Evolutionary conservation across 1,140 invertebrate species (phyloP).

Genomic region (Micrasema minimum): DNA sequence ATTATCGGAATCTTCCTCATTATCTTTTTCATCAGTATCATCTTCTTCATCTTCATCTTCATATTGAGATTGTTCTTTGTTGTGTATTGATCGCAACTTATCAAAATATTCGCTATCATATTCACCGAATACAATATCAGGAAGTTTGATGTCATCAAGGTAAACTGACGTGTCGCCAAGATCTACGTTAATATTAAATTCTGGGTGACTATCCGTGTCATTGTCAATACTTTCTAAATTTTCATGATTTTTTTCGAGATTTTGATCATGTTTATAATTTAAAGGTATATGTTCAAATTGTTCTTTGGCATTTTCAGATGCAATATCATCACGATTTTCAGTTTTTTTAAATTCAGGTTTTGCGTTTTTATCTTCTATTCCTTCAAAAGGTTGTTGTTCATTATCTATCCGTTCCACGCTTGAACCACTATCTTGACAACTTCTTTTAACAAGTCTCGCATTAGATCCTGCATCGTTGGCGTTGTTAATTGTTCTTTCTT

Average conservation of each 20-base stretch:
- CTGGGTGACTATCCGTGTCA: slow-evolving; percentile 16
- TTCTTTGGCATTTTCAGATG: slow-evolving; percentile 58
- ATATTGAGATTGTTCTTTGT: slow-evolving; percentile 47
- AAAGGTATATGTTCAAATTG: slow-evolving; percentile 64
- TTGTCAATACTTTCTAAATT: slow-evolving; percentile 53
- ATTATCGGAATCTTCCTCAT: slow-evolving; percentile 36
- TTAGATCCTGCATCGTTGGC: slow-evolving; percentile 29
- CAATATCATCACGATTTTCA: neutral
- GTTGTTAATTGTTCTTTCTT: slow-evolving; percentile 19
- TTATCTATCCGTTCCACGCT: slow-evolving; percentile 46
- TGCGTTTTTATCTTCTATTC: neutral
- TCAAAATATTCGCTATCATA: slow-evolving; percentile 38
- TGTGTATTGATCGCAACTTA: slow-evolving; percentile 40
- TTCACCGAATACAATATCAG: slow-evolving; percentile 39
- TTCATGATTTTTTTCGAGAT: slow-evolving; percentile 43
- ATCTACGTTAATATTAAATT: slow-evolving; percentile 26
- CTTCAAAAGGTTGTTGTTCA: neutral
- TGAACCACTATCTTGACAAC: slow-evolving; percentile 40
- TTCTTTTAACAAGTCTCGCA: slow-evolving; percentile 44
- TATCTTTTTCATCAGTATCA: slow-evolving; percentile 53
- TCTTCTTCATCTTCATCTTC: slow-evolving; percentile 53
- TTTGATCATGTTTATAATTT: slow-evolving; percentile 60
- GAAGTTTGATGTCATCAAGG: slow-evolving; percentile 46
- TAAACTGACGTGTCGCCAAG: slow-evolving; percentile 45
- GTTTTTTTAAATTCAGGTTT: slow-evolving; percentile 12